Evolutionary conservation across 2,888 invertebrate species (phyloP), one percentile per base, ranked within the genome.

Genomic region (Mactromeris polynyma): DNA sequence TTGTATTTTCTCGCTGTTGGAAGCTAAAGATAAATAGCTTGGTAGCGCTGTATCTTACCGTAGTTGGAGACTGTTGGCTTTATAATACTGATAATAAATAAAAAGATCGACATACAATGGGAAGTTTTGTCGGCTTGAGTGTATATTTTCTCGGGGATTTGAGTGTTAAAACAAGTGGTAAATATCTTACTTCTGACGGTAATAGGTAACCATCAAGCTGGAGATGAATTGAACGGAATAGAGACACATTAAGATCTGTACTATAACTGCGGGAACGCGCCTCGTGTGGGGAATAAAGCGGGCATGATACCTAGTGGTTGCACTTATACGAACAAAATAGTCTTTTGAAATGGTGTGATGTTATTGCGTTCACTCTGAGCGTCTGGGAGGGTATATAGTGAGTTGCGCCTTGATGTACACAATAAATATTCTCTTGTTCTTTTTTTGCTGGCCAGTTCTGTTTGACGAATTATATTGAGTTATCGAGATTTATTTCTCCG

Each of bases 51-150:
- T 73, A 46, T 31, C 42, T 73, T 21, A 31, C 42, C 33, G 9
- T 73, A 73, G 33, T 0, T 83, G 83, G 83, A 83, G 83, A 69
- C 83, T 36, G 42, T 69, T 73, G 42, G 69, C 83, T 83, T 42
- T 73, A 83, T 83, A 36, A 42, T 26, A 17, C 73, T 46, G 83
- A 83, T 83, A 83, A 83, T 42, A 46, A 46, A 83, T 73, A 73
- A 64, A 83, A 42, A 38, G 21, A 58, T 58, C 73, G 69, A 83
- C 83, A 42, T 83, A 33, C 83, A 83, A 46, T 73, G 19, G 31
- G 42, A 31, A 11, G 42, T 73, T 83, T 83, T 83, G 83, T 42
- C 73, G 69, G 83, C 31, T 73, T 69, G 83, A 38, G 83, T 73
- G 73, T 73, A 46, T 73, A 73, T 69, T 83, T 83, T 73, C 83